A percentile compares a stretch with the other conserved stretches of the same genome.
Evolutionary conservation across 2,888 invertebrate genomes (phyloP).

Genomic region (Drosophila neonasuta): DNA sequence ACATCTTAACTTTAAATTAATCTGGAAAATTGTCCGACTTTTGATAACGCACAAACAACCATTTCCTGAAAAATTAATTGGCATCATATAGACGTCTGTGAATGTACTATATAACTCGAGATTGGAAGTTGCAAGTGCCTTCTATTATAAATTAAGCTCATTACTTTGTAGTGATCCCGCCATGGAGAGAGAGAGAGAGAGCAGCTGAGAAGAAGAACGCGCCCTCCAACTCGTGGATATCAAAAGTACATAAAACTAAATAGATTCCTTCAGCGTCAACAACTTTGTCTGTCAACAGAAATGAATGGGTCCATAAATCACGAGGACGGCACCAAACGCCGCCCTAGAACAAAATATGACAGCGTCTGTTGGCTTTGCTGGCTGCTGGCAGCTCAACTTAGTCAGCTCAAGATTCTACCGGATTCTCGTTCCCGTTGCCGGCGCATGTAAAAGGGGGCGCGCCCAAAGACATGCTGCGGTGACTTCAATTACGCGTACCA

Average conservation of each 20-base stretch:
- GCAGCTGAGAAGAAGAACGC: conserved; percentile 2
- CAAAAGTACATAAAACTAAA: conserved; percentile 74
- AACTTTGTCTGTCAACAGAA: conserved; percentile 81
- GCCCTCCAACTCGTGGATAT: conserved; percentile 46
- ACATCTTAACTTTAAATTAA: conserved; percentile 1
- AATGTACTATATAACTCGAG: conserved; percentile 9
- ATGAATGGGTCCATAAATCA: conserved; percentile 81
- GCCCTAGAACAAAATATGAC: conserved; percentile 64
- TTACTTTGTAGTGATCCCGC: conserved; percentile 45
- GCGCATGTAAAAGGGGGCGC: conserved; percentile 66
- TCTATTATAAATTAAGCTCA: conserved; percentile 65
- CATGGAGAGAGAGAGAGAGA: conserved; percentile 1
- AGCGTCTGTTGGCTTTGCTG: conserved; percentile 27
- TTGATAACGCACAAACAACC: conserved; percentile 66
- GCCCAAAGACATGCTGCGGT: conserved; percentile 69
- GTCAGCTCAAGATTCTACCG: conserved; percentile 24
- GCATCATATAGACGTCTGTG: conserved; percentile 19
- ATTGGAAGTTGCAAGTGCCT: conserved; percentile 25
- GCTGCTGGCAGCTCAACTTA: conserved; percentile 20
- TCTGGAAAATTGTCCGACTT: conserved; percentile 55
- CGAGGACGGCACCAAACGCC: conserved; percentile 62
- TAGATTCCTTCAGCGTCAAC: conserved; percentile 78
- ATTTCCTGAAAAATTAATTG: conserved; percentile 64
- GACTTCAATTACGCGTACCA: conserved; percentile 79
- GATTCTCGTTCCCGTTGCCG: conserved; percentile 43